Evolutionary conservation across 35 echinoderm and acorn worm genomes (phyloP).

Genomic region (Apostichopus japonicus): DNA sequence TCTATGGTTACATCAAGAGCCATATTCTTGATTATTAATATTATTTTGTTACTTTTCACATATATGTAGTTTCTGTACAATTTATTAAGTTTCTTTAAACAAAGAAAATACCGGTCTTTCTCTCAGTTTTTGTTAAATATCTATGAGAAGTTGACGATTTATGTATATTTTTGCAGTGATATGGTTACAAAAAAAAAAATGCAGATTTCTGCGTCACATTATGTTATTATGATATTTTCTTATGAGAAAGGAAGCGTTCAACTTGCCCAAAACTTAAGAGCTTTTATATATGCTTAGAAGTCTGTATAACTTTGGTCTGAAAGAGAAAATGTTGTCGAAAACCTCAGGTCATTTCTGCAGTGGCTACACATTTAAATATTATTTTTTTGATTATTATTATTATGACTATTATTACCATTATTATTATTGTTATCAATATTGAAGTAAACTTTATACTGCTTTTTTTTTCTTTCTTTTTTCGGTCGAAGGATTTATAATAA

Average conservation of each 20-base stretch:
- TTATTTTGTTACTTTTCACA: not conserved
- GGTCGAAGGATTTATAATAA: slow-evolving; percentile 42
- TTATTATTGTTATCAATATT: slow-evolving; percentile 29
- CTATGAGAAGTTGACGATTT: slow-evolving; percentile 28
- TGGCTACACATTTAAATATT: slow-evolving; percentile 34
- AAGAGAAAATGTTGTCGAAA: not conserved
- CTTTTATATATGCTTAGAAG: slow-evolving; percentile 19
- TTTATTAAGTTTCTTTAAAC: not conserved
- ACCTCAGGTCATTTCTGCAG: slow-evolving; percentile 31
- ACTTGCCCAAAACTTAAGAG: not conserved
- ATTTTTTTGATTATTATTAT: not conserved
- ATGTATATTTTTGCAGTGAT: slow-evolving; percentile 41
- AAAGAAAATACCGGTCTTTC: not conserved
- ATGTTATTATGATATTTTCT: not conserved
- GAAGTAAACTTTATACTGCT: slow-evolving; percentile 51
- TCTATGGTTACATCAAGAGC: too few species aligned
- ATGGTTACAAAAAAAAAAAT: not conserved
- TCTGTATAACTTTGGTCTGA: slow-evolving; percentile 37
- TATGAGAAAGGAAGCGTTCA: slow-evolving; percentile 1
- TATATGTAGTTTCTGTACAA: not conserved
- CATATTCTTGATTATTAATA: not conserved
- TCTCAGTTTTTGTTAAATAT: slow-evolving; percentile 7
- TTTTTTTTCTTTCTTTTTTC: not conserved
- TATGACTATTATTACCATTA: not conserved
- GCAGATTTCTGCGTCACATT: not conserved